Evolutionary conservation across 2,797 vertebrate species (phyloP), one percentile per base, ranked within the genome.

Genomic region (Gobio occitaniae): DNA sequence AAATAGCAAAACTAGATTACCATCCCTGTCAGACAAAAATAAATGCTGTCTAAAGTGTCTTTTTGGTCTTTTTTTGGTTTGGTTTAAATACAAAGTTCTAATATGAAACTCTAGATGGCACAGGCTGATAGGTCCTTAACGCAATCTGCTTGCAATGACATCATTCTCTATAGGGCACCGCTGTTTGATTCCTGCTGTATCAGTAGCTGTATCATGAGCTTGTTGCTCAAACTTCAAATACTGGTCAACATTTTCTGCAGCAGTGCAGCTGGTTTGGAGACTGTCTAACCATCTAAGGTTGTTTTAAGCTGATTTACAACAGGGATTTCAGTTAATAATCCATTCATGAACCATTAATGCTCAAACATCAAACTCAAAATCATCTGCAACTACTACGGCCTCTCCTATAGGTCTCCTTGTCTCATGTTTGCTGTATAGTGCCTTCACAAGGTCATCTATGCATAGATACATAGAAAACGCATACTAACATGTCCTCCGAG

Each of bases 401-500:
- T 32, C 19, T n/a, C 36, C 12, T 50, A 16, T 76, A 78, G 7
- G n/a, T 52, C 50, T 44, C 19, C 12, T 52, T 48, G 8, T 32
- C 4, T 50, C 29, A 38, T 63, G 10, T 83, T 41, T 68, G n/a
- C 48, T 56, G 48, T 48, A 69, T 6, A 65, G 48, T 76, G 16
- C 21, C n/a, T 68, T 29, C 74, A 56, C 74, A 78, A 84, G 38
- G 63, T 84, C n/a, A 83, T 47, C 66, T 11, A 7, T 6, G 56
- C 19, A 41, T 29, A 12, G 10, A 38, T 56, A 13, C 25, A 38
- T 38, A 36, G 38, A 79, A 21, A 61, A 54, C 2, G 2, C 36
- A 52, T 84, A 16, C n/a, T 56, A 59, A 36, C 77, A 65, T 50
- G 32, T 85, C 56, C 32, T 80, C 56, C 0, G 44, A 84, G 76